phyloP scores from a whole-genome alignment of 2,888 invertebrate species.

The Chamaedrilus cognettii region DNA sequence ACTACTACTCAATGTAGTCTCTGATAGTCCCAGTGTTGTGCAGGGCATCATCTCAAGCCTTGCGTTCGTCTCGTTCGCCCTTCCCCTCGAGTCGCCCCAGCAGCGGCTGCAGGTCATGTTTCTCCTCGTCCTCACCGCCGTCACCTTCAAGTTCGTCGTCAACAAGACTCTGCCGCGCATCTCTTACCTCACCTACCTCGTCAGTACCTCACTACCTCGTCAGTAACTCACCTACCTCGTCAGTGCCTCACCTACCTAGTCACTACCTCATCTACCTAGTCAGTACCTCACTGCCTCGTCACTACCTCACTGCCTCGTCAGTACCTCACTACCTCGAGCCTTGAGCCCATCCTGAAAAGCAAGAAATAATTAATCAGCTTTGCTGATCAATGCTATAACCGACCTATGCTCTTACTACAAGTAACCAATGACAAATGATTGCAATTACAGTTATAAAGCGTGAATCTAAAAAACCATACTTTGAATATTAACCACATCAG shows the following conservation, averaged over 20 bases:
- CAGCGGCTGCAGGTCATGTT: not conserved
- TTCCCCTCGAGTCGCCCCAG: not conserved
- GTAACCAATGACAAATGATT: too few relatives aligned
- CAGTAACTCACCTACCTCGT: slow-evolving; percentile 18
- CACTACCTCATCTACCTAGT: slow-evolving; percentile 4
- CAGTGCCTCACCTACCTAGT: slow-evolving; percentile 4
- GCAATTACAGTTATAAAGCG: too few relatives aligned
- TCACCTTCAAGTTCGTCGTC: not conserved
- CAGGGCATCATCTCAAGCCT: not conserved
- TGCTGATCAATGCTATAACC: too few relatives aligned
- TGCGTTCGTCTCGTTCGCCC: not conserved
- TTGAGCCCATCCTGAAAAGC: too few relatives aligned
- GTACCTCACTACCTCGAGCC: not conserved
- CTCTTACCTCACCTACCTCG: not conserved
- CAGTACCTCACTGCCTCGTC: not conserved
- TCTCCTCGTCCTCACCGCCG: not conserved
- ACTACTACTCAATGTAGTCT: not conserved
- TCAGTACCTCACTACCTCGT: slow-evolving; percentile 6
- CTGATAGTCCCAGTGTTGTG: not conserved
- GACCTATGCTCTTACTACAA: too few relatives aligned
- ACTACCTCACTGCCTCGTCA: not conserved
- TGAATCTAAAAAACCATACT: too few relatives aligned
- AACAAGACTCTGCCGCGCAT: not conserved
- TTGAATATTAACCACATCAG: too few relatives aligned
- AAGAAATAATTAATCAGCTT: too few relatives aligned